phyloP scores from a whole-genome alignment of 2,888 invertebrate genomes.

The Euphydryas editha region DNA sequence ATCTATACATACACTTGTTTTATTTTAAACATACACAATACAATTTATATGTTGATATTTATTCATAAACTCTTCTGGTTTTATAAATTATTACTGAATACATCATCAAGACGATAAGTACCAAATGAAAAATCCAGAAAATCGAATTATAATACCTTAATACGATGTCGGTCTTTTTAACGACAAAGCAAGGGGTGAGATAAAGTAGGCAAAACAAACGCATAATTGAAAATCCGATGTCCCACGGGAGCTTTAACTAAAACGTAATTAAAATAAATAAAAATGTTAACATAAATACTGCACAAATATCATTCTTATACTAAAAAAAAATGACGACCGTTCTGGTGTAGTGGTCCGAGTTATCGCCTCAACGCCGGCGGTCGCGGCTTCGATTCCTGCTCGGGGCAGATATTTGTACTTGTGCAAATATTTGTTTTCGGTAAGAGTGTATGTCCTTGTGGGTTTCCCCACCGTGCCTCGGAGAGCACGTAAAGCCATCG shows the following conservation, averaged over 20 bases:
- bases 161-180: conserved; percentile 52
- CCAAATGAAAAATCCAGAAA: conserved; percentile 69
- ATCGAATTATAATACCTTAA: conserved; percentile 72
- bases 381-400: too few species aligned
- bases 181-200: conserved; percentile 67
- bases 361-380: too few species aligned
- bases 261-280: conserved; percentile 52
- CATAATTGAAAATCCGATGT: conserved; percentile 77
- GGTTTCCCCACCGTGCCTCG: too few species aligned
- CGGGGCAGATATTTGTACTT: too few species aligned
- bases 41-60: conserved; percentile 1
- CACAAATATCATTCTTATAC: too few species aligned
- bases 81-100: conserved; percentile 55
- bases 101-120: conserved; percentile 57
- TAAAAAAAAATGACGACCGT: background rate
- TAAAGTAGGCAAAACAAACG: conserved; percentile 70
- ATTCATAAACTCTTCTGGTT: conserved; percentile 38
- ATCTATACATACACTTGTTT: background rate
- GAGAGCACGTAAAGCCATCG: too few species aligned
- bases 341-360: too few species aligned
- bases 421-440: too few species aligned
- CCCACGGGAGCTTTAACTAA: conserved; percentile 83
- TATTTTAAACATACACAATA: background rate
- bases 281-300: too few species aligned
- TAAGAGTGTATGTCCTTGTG: too few species aligned